Base-by-base conservation (phyloP, 2,113 vertebrate species). In the Apteryx owenii region DNA sequence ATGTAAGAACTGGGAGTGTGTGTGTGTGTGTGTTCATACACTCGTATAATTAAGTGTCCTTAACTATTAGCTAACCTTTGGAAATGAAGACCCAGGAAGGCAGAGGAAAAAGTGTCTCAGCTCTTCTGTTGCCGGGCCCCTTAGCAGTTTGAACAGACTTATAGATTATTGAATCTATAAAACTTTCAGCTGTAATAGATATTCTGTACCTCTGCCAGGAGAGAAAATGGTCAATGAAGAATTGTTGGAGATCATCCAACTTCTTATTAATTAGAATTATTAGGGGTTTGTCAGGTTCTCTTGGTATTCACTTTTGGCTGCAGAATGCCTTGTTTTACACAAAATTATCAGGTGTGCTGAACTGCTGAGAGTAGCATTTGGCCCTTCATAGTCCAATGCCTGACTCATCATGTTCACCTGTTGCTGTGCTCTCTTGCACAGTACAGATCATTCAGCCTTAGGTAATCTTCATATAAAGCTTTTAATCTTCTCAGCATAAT, bases 211-310 rank as follows among this genome's bases (percentile, higher is more conserved):
- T 31, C 64, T 93, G 64, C 60, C 75, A 77, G 89, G 46, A 82
- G 88, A 54, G 22, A 85, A 73, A 70, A 22, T 0, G 5, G 76
- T 36, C 73, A 36, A 79, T 83, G 77, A 88, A 48, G 31, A 77
- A 42, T 89, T 65, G 73, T 70, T 90, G 85, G 90, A 88, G n/a
- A 31, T 44, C 5, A 0, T 70, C 91, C 94, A 92, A 51, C 48
- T 85, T 81, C 44, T 92, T 91, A 91, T 93, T 95, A 79, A 96
- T 31, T 90, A 90, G 73, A 93, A 75, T 82, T 96, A 82, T 94
- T 95, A 78, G 51, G 65, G 73, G 31, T 54, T 92, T 97, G 81
- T 94, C 70, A 44, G 56, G n/a, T 81, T 93, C 76, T 86, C 50
- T 60, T 71, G 64, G 70, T 72, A 13, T 28, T 83, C 5, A 2